Conservation (phyloP, 2,113 vertebrate species). For the Rhinopomastus cyanomelas region DNA sequence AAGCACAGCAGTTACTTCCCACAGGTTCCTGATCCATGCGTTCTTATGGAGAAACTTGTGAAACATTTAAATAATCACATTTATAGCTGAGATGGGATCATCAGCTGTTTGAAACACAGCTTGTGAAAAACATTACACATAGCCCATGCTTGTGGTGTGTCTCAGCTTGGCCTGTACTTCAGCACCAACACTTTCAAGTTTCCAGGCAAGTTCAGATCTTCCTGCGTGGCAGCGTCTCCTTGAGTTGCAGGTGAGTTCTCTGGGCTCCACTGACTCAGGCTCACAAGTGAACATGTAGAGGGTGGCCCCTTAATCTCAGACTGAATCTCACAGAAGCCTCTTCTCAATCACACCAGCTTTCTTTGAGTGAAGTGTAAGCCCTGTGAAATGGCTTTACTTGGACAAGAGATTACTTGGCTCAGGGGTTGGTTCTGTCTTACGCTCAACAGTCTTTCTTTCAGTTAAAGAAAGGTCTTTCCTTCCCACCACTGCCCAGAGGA, state of each 20-base stretch:
- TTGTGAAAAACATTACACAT: not conserved
- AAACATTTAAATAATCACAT: not conserved
- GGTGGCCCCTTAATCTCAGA: not conserved
- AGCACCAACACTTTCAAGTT: not conserved
- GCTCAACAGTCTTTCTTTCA: not conserved
- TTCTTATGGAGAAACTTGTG: not conserved
- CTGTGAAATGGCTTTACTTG: not conserved
- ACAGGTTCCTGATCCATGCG: rapidly evolving
- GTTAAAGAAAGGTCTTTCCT: not conserved
- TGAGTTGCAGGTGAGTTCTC: not conserved
- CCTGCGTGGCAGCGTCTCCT: not conserved
- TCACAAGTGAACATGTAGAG: not conserved
- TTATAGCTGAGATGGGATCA: not conserved
- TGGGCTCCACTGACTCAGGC: not conserved
- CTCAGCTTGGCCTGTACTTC: not conserved
- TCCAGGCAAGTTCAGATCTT: not conserved
- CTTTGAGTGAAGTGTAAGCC: not conserved
- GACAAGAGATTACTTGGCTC: slow-evolving; percentile 27
- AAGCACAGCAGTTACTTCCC: too few species aligned
- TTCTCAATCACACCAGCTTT: rapidly evolving
- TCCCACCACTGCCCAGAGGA: not conserved
- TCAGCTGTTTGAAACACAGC: not conserved
- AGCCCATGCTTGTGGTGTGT: not conserved
- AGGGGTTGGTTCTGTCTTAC: not conserved
- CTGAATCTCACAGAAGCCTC: not conserved